These are phyloP conservation scores for Nemotelus nigrinus DNA, from an alignment of 2,888 invertebrate genomes.

Conservation along the genomic window DNA sequence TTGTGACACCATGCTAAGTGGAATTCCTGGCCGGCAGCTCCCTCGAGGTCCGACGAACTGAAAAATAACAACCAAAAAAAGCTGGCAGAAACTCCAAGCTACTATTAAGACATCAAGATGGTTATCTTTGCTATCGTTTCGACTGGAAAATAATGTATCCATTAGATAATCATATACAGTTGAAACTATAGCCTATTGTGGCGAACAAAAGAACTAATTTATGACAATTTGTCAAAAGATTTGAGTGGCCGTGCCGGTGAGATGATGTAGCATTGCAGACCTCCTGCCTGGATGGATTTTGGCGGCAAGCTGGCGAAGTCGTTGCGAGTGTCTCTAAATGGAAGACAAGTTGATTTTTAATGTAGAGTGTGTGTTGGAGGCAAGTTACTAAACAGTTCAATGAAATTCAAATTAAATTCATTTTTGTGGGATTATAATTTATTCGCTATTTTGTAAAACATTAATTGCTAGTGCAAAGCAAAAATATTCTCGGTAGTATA, in stretches of 20 bases:
- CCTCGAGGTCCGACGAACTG: not conserved
- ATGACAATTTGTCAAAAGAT: slow-evolving; percentile 42
- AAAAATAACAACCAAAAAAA: not conserved
- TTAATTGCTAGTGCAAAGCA: not conserved
- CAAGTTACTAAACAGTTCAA: slow-evolving; percentile 13
- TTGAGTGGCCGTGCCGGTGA: slow-evolving; percentile 11
- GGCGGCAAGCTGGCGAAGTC: slow-evolving; percentile 11
- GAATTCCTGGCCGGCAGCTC: not conserved
- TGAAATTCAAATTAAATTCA: too few species aligned
- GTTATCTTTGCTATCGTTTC: slow-evolving; percentile 32
- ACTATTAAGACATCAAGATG: slow-evolving; percentile 41
- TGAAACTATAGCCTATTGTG: slow-evolving; percentile 38
- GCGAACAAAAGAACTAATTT: slow-evolving; percentile 43
- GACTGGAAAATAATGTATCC: slow-evolving; percentile 34
- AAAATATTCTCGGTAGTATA: slow-evolving; percentile 31
- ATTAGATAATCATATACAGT: slow-evolving; percentile 40
- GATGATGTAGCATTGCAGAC: not conserved
- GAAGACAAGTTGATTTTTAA: not conserved
- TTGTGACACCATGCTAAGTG: not conserved
- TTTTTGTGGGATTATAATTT: not conserved
- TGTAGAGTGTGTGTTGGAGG: not conserved
- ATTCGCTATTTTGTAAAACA: not conserved
- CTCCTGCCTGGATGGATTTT: slow-evolving; percentile 15
- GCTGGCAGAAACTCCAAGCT: not conserved
- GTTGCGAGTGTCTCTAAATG: not conserved